phyloP scores from a whole-genome alignment of 2,113 vertebrate species.

The Gasterosteus nipponicus region DNA sequence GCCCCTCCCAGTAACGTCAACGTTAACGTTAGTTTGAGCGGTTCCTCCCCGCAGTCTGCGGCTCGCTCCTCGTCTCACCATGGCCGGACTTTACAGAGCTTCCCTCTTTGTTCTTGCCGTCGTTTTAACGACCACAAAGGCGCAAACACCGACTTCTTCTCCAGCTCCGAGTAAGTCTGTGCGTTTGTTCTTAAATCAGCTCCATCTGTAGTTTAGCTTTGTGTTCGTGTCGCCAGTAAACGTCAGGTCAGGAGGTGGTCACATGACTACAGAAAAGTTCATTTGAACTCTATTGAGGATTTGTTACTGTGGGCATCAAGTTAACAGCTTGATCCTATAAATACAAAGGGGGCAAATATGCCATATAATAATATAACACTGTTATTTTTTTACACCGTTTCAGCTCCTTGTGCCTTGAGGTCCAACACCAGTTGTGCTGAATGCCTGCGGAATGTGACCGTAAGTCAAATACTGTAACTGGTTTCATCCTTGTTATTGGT shows the following conservation, averaged over 20 bases:
- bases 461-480: slow-evolving; percentile 71
- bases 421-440: slow-evolving; percentile 88
- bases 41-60: neutral
- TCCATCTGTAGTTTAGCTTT: slow-evolving; percentile 20
- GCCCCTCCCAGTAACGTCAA: too few relatives aligned
- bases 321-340: too few relatives aligned
- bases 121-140: neutral
- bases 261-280: slow-evolving; percentile 53
- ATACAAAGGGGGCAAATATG: neutral
- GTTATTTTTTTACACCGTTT: slow-evolving; percentile 4
- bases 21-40: neutral
- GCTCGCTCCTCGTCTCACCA: slow-evolving; percentile 21
- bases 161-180: slow-evolving; percentile 61
- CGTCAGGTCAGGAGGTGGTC: slow-evolving; percentile 60
- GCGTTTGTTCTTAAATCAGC: neutral
- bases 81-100: slow-evolving; percentile 36
- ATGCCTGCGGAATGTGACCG: slow-evolving; percentile 88
- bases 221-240: neutral
- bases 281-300: too few relatives aligned
- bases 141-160: slow-evolving; percentile 55
- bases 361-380: neutral
- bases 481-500: neutral
- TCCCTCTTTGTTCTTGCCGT: neutral
- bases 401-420: slow-evolving; percentile 78
- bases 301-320: too few relatives aligned